Conservation (phyloP, 2,113 vertebrate species). For the Sorex fumeus region DNA sequence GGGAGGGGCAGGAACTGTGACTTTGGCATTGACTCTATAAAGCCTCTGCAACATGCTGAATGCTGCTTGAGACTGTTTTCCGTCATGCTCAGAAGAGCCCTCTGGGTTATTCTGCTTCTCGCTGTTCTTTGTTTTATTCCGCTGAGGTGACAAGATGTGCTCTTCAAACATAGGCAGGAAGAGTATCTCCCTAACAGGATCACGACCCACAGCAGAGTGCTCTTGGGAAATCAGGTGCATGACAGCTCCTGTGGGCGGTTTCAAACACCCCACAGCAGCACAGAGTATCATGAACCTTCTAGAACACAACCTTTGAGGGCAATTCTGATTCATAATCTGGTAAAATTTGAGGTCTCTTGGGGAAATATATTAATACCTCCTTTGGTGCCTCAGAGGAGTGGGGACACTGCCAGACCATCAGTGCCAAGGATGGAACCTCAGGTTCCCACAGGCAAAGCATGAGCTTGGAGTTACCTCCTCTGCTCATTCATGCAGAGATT, state of each 20-base stretch:
- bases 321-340: neutral
- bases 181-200: conserved; percentile 7
- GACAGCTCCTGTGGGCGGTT: neutral
- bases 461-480: too few relatives aligned
- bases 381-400: too few relatives aligned
- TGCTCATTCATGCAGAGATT: neutral
- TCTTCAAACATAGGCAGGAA: neutral
- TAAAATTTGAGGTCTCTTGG: neutral
- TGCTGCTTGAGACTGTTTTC: neutral
- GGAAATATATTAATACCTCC: neutral
- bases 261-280: neutral
- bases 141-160: neutral
- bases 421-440: too few relatives aligned
- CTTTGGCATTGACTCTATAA: neutral
- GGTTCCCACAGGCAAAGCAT: too few relatives aligned
- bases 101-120: neutral
- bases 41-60: neutral
- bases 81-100: neutral
- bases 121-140: neutral
- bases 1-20: neutral
- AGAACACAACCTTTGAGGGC: neutral
- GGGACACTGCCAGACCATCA: too few relatives aligned
- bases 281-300: fast-evolving
- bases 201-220: neutral
- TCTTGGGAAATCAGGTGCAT: neutral